Percentiles rank a stretch among this genome's conserved stretches.
Evolutionary conservation across 1,140 invertebrate species (phyloP).

Genomic region (Steinernema feltiae): DNA sequence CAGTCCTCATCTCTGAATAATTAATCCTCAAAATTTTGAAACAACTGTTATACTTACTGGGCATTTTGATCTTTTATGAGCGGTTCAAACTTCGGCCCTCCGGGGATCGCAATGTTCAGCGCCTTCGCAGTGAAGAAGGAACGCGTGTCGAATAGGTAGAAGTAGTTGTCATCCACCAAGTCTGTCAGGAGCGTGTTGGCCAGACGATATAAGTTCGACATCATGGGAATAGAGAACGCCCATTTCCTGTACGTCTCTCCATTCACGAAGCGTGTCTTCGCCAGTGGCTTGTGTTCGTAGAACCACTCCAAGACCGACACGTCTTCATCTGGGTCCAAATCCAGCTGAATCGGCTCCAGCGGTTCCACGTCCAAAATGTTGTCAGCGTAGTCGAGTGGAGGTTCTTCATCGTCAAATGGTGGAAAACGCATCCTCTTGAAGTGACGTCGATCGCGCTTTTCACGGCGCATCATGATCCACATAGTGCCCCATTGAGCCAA

Average conservation of each 20-base stretch:
- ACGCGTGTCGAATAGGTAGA: conserved; percentile 97
- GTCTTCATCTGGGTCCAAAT: conserved; percentile 92
- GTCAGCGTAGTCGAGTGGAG: conserved; percentile 96
- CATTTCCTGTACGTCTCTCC: conserved; percentile 91
- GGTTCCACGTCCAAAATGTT: conserved; percentile 98
- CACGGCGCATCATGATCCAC: conserved; percentile 99
- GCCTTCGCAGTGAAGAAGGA: conserved; percentile 99
- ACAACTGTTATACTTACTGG: conserved; percentile 65
- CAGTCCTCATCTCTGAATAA: conserved; percentile 88
- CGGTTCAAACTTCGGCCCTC: conserved; percentile 98
- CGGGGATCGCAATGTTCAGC: conserved; percentile 98
- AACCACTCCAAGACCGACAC: conserved; percentile 80
- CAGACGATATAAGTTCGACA: conserved; percentile 91
- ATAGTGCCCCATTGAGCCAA: conserved; percentile 99
- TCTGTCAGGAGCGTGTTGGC: conserved; percentile 98
- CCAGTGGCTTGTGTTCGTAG: conserved; percentile 95
- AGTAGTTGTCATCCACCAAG: conserved; percentile 92
- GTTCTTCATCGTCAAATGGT: conserved; percentile 99
- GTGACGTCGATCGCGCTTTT: conserved; percentile 94
- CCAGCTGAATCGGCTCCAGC: conserved; percentile 96
- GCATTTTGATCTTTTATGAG: conserved; percentile 93
- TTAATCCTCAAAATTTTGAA: conserved; percentile 23
- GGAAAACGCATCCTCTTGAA: conserved; percentile 96
- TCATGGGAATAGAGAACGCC: conserved; percentile 87
- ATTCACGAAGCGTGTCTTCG: conserved; percentile 80